Evolutionary conservation across 2,888 invertebrate species (phyloP).

Genomic region (Deilephila porcellus): DNA sequence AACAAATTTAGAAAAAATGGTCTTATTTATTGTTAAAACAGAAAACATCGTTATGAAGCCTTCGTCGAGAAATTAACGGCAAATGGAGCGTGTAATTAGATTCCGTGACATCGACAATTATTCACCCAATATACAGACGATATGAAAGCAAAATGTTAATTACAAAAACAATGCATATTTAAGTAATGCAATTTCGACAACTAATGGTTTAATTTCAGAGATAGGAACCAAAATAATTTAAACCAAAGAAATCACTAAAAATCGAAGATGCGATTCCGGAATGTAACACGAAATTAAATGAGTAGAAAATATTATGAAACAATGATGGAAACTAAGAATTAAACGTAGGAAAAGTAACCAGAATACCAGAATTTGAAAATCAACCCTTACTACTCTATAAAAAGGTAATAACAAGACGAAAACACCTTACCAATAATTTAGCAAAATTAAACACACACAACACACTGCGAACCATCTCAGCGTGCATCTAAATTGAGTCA

Average conservation of each 20-base stretch:
- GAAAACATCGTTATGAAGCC: background rate
- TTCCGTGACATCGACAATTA: slow-evolving; percentile 13
- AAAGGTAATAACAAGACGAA: background rate
- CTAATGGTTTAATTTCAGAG: too few species aligned
- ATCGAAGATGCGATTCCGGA: too few species aligned
- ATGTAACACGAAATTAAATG: too few species aligned
- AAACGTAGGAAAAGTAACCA: too few species aligned
- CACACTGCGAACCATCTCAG: background rate
- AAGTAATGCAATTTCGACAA: too few species aligned
- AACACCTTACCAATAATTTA: background rate
- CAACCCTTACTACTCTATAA: too few species aligned
- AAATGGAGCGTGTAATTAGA: slow-evolving; percentile 4
- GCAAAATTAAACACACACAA: background rate
- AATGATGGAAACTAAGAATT: too few species aligned
- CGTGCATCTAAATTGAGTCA: background rate
- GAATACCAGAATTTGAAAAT: too few species aligned
- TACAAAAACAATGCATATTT: too few species aligned
- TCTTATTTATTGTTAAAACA: background rate
- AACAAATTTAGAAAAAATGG: background rate
- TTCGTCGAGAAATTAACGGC: background rate
- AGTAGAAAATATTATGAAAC: too few species aligned
- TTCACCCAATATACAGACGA: background rate
- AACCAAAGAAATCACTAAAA: too few species aligned
- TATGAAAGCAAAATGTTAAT: background rate
- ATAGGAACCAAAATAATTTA: too few species aligned